These are phyloP conservation scores for Sylvilagus floridanus DNA, from an alignment of 2,797 vertebrate genomes.

Conservation along the genomic window DNA sequence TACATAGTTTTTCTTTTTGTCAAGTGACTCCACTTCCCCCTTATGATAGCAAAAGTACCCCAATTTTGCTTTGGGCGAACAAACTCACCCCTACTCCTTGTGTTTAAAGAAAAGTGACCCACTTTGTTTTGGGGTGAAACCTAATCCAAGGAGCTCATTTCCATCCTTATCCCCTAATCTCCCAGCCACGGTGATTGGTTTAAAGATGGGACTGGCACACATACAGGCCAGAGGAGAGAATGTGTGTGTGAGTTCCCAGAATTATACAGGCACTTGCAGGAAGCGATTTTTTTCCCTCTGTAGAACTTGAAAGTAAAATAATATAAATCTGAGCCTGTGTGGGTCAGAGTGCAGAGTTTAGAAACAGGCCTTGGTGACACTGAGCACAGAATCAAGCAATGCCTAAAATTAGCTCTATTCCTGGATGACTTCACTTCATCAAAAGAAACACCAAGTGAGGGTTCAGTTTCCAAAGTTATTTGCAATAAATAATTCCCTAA, in stretches of 20 bases:
- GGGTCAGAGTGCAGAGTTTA: background rate
- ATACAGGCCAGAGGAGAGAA: background rate
- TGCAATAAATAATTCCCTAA: constrained; percentile 2
- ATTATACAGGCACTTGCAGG: background rate
- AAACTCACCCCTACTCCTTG: background rate
- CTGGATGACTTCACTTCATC: background rate
- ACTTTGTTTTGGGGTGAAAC: background rate
- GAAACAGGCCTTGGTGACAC: background rate
- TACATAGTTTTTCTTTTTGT: background rate
- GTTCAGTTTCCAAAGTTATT: constrained; percentile 25
- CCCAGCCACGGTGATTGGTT: background rate
- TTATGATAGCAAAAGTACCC: background rate
- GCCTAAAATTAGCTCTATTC: background rate
- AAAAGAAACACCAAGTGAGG: constrained; percentile 31
- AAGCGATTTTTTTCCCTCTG: background rate
- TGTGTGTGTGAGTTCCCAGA: background rate
- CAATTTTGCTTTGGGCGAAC: background rate
- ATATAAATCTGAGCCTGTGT: background rate
- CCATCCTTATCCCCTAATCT: background rate
- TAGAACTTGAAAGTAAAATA: background rate
- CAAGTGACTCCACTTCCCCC: background rate
- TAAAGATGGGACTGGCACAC: background rate
- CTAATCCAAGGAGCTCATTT: background rate
- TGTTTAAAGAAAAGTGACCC: background rate
- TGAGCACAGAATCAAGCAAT: background rate